Conservation (phyloP, 2,797 vertebrate genomes). For the Sebastes paucispinis region DNA sequence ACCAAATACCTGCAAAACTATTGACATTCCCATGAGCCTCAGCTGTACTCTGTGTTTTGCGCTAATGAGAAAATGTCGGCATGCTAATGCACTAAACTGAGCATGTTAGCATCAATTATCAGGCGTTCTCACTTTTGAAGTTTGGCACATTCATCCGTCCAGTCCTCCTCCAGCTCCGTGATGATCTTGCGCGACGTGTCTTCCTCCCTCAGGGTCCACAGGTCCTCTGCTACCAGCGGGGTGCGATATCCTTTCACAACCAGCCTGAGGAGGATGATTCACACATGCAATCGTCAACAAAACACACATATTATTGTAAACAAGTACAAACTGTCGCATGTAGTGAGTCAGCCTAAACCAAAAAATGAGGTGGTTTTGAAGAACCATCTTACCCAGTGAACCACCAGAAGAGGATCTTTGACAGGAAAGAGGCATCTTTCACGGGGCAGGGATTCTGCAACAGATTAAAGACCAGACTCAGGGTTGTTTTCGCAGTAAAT, state of each 20-base stretch:
- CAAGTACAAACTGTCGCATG: conserved; percentile 55
- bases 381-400: conserved; percentile 90
- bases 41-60: neutral
- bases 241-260: conserved; percentile 88
- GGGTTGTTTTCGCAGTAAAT: conserved; percentile 55
- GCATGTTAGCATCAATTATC: neutral
- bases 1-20: neutral
- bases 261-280: conserved; percentile 79
- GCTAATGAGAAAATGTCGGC: neutral
- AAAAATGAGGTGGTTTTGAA: conserved; percentile 51
- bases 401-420: conserved; percentile 96
- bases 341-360: conserved; percentile 50
- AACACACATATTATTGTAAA: conserved; percentile 66
- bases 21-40: neutral
- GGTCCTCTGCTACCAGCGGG: conserved; percentile 83
- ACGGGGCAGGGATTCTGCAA: conserved; percentile 93
- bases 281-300: conserved; percentile 46
- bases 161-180: conserved; percentile 85
- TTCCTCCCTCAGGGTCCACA: conserved; percentile 89
- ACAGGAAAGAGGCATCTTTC: conserved; percentile 89
- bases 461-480: conserved; percentile 66
- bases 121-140: conserved; percentile 82
- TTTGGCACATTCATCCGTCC: conserved; percentile 78
- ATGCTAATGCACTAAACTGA: neutral
- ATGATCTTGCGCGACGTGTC: conserved; percentile 90